Evolutionary conservation across 2,888 invertebrate genomes (phyloP), one percentile per base, ranked within the genome.

Genomic region (Pelosia muscerda): DNA sequence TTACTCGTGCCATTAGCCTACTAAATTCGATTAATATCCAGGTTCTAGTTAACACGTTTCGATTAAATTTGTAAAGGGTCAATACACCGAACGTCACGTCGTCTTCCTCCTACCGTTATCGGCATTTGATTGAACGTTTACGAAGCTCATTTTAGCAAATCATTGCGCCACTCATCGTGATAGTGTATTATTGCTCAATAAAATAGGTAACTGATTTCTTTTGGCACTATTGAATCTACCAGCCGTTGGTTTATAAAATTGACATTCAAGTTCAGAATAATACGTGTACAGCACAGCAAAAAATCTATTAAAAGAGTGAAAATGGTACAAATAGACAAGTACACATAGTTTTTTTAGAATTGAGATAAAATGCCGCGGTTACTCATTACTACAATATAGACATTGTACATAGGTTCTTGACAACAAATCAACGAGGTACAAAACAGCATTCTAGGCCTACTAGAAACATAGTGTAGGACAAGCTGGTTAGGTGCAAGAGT

Each of bases 51-150:
- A 26, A 61, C 61, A 61, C 26, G 60, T 71, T 77, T 66, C 61
- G 57, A 74, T 73, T 68, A 73, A 77, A 79, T 79, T 79, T 75
- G 67, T 62, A 72, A 76, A 81, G 79, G 85, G 84, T 84, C 83
- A 86, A 82, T 83, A 85, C 71, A 65, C 72, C 71, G 69, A 61
- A 59, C 69, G 73, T 86, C 86, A 81, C 86, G 80, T 87, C 88
- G 85, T 85, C 80, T 79, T 76, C 72, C n/a, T 54, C 81, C 84
- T 84, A 86, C 90, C 87, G 88, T 90, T 91, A 92, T 84, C 84
- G 77, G 78, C 82, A 81, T 85, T 86, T 83, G 84, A 88, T 86
- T 79, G 79, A 78, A 82, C 83, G 85, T 87, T 91, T 86, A 88
- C 84, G 81, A 84, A 84, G 70, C 79, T 87, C 74, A 68, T 89